phyloP scores from a whole-genome alignment of 2,113 vertebrate species.

The Phrynosoma blainvillii region DNA sequence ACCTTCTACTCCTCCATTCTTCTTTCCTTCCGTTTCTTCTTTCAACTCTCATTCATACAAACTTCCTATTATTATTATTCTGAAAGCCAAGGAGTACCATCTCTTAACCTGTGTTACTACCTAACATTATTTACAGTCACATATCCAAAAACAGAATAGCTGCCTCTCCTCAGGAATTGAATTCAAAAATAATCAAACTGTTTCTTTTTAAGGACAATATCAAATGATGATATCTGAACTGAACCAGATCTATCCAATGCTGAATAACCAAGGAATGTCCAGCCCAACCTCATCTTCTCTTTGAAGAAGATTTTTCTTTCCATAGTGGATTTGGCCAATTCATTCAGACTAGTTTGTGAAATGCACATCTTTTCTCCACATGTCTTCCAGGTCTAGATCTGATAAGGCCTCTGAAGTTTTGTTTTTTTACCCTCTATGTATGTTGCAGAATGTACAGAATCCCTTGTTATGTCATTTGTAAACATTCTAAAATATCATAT shows the following conservation, averaged over 20 bases:
- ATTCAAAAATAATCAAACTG: neutral
- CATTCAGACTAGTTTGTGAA: neutral
- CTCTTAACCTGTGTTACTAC: neutral
- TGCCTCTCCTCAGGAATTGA: neutral
- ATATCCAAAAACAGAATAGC: neutral
- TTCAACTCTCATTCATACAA: too few relatives aligned
- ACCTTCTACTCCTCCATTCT: too few relatives aligned
- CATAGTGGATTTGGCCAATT: neutral
- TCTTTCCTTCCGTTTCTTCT: too few relatives aligned
- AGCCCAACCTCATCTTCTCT: neutral
- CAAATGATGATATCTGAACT: neutral
- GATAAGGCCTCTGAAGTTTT: neutral
- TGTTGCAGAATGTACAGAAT: neutral
- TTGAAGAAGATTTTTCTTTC: neutral
- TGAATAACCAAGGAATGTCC: neutral
- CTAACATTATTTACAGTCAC: neutral
- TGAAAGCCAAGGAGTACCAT: slow-evolving; percentile 9
- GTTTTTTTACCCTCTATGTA: neutral
- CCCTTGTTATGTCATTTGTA: neutral
- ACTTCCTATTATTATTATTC: too few relatives aligned
- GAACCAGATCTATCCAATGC: neutral
- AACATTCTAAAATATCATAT: neutral
- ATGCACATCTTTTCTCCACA: neutral
- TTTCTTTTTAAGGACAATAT: neutral
- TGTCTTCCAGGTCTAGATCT: neutral